phyloP scores from a whole-genome alignment of 2,797 vertebrate genomes.

The Pantherophis alleghaniensis region DNA sequence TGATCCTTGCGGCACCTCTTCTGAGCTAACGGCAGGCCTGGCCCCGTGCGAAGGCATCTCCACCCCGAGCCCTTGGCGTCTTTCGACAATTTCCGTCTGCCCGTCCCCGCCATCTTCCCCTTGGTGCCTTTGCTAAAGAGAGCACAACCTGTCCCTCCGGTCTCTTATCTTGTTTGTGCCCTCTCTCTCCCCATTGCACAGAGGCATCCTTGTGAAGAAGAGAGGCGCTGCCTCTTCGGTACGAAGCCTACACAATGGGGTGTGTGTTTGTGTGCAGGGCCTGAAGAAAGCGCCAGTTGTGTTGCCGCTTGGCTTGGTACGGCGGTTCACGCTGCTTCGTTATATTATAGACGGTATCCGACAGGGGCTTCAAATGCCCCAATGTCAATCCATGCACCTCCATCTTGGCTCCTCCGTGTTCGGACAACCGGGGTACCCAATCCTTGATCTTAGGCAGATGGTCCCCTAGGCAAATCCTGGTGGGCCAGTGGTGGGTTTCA shows the following conservation, averaged over 20 bases:
- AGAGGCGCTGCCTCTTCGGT: not conserved
- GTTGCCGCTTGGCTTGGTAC: no score
- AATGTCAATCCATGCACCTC: not conserved
- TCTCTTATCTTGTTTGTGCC: not conserved
- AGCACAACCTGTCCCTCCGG: not conserved
- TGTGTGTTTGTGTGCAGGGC: not conserved
- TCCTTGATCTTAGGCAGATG: not conserved
- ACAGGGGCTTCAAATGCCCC: no score
- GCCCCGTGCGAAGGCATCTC: not conserved
- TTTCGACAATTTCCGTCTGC: not conserved
- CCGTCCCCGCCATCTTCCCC: not conserved
- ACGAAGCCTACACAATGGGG: not conserved
- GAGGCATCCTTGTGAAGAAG: not conserved
- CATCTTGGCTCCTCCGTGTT: not conserved
- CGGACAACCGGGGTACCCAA: not conserved
- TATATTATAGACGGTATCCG: not conserved
- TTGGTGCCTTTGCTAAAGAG: not conserved
- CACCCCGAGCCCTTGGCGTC: not conserved
- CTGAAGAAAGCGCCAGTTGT: not conserved
- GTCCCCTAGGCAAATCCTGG: not conserved
- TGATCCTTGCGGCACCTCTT: not conserved
- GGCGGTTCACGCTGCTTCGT: not conserved
- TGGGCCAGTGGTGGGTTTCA: not conserved
- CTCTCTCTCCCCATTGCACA: not conserved
- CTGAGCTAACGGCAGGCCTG: not conserved